Evolutionary conservation across 2,888 invertebrate genomes (phyloP).

Genomic region (Catocala nupta): DNA sequence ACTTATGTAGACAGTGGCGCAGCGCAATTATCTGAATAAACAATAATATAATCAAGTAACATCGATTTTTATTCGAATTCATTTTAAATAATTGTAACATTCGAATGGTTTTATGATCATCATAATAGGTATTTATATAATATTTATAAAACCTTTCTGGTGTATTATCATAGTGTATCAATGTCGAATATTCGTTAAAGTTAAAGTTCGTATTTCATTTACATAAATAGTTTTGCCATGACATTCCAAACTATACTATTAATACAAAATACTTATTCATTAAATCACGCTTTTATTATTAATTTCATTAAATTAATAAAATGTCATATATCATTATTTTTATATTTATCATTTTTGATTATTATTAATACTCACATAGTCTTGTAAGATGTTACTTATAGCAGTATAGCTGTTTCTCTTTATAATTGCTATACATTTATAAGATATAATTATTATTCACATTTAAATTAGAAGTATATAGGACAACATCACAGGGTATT

Average conservation of each 20-base stretch:
- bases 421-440: slow-evolving; percentile 8
- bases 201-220: too few relatives aligned
- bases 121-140: too few relatives aligned
- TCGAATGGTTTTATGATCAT: not conserved
- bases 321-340: not conserved
- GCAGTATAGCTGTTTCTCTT: slow-evolving; percentile 29
- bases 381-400: slow-evolving; percentile 6
- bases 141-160: too few relatives aligned
- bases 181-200: too few relatives aligned
- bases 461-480: slow-evolving; percentile 8
- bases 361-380: slow-evolving; percentile 44
- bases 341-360: slow-evolving; percentile 7
- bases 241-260: slow-evolving; percentile 41
- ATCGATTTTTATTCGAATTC: too few relatives aligned
- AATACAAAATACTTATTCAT: slow-evolving; percentile 17
- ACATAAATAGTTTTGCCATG: not conserved
- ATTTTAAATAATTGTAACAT: too few relatives aligned
- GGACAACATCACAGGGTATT: slow-evolving; percentile 50
- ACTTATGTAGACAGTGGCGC: too few relatives aligned
- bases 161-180: not conserved
- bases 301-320: not conserved
- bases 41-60: too few relatives aligned
- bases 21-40: too few relatives aligned
- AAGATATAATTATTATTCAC: not conserved
- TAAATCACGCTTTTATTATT: too few relatives aligned